phyloP scores from a whole-genome alignment of 1,140 invertebrate species.

The Laodelphax striatellus region DNA sequence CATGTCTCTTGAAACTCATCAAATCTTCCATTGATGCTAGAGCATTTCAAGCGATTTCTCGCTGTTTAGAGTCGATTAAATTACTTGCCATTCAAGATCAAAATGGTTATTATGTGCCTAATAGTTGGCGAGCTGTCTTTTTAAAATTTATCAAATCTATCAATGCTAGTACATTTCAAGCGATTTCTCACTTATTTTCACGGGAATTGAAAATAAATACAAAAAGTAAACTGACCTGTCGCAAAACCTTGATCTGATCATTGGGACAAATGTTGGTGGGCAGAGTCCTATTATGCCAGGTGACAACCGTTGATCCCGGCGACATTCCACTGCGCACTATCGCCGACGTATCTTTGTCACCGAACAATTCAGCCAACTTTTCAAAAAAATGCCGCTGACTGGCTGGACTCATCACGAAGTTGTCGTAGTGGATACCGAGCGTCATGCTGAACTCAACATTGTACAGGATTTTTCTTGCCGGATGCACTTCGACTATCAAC shows the following conservation, averaged over 20 bases:
- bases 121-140: no score
- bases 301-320: conserved; percentile 50
- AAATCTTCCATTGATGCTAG: no score
- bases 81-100: no score
- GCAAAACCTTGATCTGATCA: conserved; percentile 55
- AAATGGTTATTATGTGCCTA: no score
- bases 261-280: conserved; percentile 58
- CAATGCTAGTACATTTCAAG: no score
- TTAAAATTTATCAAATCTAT: no score
- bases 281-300: conserved; percentile 67
- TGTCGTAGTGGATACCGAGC: conserved; percentile 52
- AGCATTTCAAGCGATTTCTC: no score
- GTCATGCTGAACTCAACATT: conserved; percentile 68
- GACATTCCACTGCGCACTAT: conserved; percentile 47
- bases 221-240: conserved; percentile 30
- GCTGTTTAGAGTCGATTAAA: no score
- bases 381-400: conserved; percentile 66
- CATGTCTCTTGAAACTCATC: no score
- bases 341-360: conserved; percentile 55
- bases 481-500: conserved; percentile 59
- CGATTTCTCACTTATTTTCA: no score
- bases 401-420: conserved; percentile 53
- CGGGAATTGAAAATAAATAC: no score
- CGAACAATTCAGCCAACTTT: conserved; percentile 60
- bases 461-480: conserved; percentile 39